Percentiles rank a stretch among this genome's conserved stretches.
Conservation (phyloP, 2,797 vertebrate genomes). For the Fundulus diaphanus region DNA sequence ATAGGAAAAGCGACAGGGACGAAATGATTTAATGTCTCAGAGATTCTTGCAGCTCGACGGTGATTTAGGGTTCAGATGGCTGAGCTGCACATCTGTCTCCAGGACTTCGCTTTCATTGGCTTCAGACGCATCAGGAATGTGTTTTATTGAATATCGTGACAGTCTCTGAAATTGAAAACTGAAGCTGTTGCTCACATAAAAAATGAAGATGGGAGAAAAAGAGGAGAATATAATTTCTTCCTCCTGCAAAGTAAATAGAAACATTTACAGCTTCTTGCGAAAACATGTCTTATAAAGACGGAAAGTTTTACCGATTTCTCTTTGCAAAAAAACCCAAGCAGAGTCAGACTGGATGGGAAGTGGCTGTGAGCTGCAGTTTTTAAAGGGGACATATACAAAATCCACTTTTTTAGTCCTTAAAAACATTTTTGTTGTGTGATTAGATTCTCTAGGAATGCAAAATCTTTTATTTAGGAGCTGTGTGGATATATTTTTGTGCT, state of each 20-base stretch:
- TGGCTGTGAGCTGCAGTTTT: neutral
- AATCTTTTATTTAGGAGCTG: no score
- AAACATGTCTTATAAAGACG: neutral
- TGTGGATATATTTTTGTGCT: no score
- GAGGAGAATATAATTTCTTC: neutral
- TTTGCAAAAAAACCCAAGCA: neutral
- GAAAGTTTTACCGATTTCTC: neutral
- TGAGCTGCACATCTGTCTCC: neutral
- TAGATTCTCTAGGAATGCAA: no score
- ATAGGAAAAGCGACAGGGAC: neutral
- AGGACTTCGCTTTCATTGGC: neutral
- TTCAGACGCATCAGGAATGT: neutral
- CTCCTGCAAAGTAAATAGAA: neutral
- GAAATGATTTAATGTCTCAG: neutral
- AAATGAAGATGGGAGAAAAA: neutral
- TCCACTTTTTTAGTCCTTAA: no score
- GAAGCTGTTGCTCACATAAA: neutral
- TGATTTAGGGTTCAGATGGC: neutral
- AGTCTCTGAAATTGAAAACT: slow-evolving; percentile 13
- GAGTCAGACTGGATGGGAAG: neutral
- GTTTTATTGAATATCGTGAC: slow-evolving; percentile 13
- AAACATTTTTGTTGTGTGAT: no score
- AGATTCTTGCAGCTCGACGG: neutral
- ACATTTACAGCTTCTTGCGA: neutral
- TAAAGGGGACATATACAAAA: no score